A percentile compares a stretch with the other conserved stretches of the same genome.
phyloP scores from a whole-genome alignment of 1,140 invertebrate genomes.

The honey bee (Apis mellifera) region Amel_HAv3.1 CM009933.2:6950001-6950500 shows the following conservation, averaged over 20 bases:
- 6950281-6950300: background rate
- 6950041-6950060: background rate
- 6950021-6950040: constrained; percentile 30
- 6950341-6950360: background rate
- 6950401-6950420: constrained; percentile 10
- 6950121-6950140: too few relatives aligned
- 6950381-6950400: background rate
- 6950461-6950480: background rate
- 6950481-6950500: background rate
- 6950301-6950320: too few relatives aligned
- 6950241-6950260: background rate
- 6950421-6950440: too few relatives aligned
- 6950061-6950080: background rate
- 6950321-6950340: too few relatives aligned
- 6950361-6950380: constrained; percentile 2
- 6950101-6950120: too few relatives aligned
- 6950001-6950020: constrained; percentile 45
- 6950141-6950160: too few relatives aligned
- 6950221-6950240: too few relatives aligned
- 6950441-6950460: background rate
- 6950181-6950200: too few relatives aligned
- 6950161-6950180: too few relatives aligned
- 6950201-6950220: too few relatives aligned
- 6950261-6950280: background rate
- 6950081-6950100: background rate